Percentiles rank a stretch among this genome's conserved stretches.
Evolutionary conservation across 2,888 invertebrate genomes (phyloP).

Genomic region (Euplexia lucipara): DNA sequence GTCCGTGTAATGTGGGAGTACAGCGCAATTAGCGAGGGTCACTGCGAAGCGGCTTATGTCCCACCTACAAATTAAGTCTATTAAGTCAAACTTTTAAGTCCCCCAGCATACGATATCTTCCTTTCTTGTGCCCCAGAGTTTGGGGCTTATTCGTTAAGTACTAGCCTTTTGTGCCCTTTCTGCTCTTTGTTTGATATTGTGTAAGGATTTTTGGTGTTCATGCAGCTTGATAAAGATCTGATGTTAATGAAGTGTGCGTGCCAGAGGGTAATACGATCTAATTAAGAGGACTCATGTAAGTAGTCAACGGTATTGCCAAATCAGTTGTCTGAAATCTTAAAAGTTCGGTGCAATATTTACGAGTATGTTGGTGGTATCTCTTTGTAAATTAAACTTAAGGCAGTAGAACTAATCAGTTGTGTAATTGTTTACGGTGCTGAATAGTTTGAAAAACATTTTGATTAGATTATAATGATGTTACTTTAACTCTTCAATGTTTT

Average conservation of each 20-base stretch:
- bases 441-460: too few species aligned
- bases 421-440: too few species aligned
- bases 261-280: constrained; percentile 15
- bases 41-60: constrained; percentile 86
- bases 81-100: constrained; percentile 90
- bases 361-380: too few species aligned
- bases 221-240: constrained; percentile 67
- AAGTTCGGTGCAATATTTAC: too few species aligned
- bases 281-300: constrained; percentile 5
- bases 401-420: neutral
- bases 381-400: neutral
- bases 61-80: constrained; percentile 90
- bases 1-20: constrained; percentile 57
- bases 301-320: neutral
- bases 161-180: constrained; percentile 83
- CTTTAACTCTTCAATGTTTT: too few species aligned
- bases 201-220: constrained; percentile 78
- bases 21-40: constrained; percentile 81
- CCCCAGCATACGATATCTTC: constrained; percentile 87
- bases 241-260: constrained; percentile 54
- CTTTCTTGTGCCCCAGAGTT: constrained; percentile 88
- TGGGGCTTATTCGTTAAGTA: constrained; percentile 89
- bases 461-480: too few species aligned
- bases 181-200: constrained; percentile 85
- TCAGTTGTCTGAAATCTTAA: neutral